phyloP scores from a whole-genome alignment of 2,113 vertebrate genomes.

The Paramisgurnus dabryanus region DNA sequence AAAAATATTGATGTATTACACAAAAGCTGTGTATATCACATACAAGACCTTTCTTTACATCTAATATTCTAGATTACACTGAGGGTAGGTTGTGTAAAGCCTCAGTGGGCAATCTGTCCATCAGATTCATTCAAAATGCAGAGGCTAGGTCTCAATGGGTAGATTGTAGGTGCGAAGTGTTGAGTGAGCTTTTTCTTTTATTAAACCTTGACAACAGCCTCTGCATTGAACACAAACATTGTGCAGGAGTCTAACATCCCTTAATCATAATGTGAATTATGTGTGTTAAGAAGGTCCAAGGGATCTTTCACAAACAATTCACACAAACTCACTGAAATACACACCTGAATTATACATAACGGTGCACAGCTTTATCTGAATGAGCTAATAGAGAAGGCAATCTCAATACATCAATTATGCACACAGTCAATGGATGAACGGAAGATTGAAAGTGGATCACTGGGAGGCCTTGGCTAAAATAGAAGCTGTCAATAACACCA shows the following conservation, averaged over 20 bases:
- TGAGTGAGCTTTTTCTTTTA: neutral
- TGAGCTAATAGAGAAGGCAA: conserved; percentile 29
- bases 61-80: neutral
- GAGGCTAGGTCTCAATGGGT: neutral
- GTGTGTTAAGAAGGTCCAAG: neutral
- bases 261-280: conserved; percentile 5
- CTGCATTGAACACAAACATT: neutral
- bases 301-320: neutral
- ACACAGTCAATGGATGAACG: neutral
- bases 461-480: neutral
- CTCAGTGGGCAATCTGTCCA: neutral
- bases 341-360: conserved; percentile 40
- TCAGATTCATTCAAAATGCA: conserved; percentile 31
- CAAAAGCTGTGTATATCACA: no score
- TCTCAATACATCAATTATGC: conserved; percentile 29
- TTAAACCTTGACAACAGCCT: neutral
- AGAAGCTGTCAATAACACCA: conserved; percentile 18
- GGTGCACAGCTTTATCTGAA: neutral
- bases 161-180: neutral
- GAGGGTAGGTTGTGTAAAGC: neutral
- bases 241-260: neutral
- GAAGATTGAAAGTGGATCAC: neutral
- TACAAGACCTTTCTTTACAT: neutral
- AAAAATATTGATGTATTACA: no score
- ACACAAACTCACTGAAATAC: conserved; percentile 18